Evolutionary conservation across 2,888 invertebrate species (phyloP).

Genomic region (Neoaliturus tenellus): DNA sequence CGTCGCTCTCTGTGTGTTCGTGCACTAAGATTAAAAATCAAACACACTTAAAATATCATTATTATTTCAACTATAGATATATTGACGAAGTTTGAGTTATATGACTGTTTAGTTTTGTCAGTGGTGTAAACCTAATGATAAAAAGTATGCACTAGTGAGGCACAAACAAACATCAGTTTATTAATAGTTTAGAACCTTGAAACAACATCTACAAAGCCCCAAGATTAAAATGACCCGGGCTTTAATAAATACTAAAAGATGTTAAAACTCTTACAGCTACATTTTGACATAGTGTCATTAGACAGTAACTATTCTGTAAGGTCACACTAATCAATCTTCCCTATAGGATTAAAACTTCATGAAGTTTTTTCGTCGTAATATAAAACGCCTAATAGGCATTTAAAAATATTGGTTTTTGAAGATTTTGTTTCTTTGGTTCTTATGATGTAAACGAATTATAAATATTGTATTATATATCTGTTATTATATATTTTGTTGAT

Average conservation of each 20-base stretch:
- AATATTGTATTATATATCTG: constrained; percentile 18
- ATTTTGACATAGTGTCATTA: too few relatives aligned
- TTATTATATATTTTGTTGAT: constrained; percentile 3
- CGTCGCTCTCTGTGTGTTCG: too few relatives aligned
- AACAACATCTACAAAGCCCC: neutral
- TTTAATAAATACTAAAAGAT: too few relatives aligned
- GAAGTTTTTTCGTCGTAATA: too few relatives aligned
- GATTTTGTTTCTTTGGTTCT: constrained; percentile 4
- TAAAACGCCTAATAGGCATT: too few relatives aligned
- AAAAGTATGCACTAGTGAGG: neutral
- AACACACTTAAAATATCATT: neutral
- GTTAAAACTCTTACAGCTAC: too few relatives aligned
- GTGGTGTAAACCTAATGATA: neutral
- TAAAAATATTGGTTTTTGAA: neutral
- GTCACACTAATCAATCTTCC: too few relatives aligned
- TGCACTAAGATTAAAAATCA: neutral
- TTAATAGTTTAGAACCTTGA: neutral
- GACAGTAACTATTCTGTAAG: too few relatives aligned
- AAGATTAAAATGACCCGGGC: too few relatives aligned
- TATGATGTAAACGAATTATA: neutral
- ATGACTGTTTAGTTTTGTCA: neutral
- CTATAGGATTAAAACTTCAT: too few relatives aligned
- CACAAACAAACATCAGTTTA: neutral
- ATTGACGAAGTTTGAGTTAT: neutral
- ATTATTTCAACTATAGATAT: neutral